A percentile compares a stretch with the other conserved stretches of the same genome.
These are phyloP conservation scores for Agrypnus murinus DNA, from an alignment of 2,888 invertebrate species.

Conservation along the genomic window DNA sequence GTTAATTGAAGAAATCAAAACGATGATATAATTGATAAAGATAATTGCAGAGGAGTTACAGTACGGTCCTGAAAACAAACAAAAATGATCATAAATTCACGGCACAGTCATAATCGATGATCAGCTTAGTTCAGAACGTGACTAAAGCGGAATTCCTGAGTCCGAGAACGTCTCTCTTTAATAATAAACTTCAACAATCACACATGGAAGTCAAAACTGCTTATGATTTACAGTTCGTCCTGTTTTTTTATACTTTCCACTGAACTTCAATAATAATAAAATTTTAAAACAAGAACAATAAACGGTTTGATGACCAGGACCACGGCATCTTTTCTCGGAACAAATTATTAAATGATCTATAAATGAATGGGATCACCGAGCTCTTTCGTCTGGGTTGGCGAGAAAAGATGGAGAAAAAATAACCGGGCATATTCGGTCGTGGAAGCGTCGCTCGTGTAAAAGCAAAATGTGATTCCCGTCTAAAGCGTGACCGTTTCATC, in stretches of 20 bases:
- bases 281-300: no score
- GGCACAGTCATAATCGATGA: conserved; percentile 60
- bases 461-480: conserved; percentile 49
- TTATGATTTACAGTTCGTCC: conserved; percentile 36
- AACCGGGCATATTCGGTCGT: conserved; percentile 2
- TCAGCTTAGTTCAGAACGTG: conserved; percentile 59
- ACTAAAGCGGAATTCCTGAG: conserved; percentile 55
- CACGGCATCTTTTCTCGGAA: no score
- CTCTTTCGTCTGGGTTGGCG: no score
- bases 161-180: conserved; percentile 45
- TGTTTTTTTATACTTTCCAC: not conserved
- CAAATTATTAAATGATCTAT: no score
- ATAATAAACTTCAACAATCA: conserved; percentile 45
- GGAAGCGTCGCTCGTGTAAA: conserved; percentile 44
- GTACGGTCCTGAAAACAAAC: conserved; percentile 47
- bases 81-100: conserved; percentile 58
- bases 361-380: no score
- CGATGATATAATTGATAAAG: no score
- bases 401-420: not conserved
- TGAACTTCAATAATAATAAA: no score
- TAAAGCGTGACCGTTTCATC: conserved; percentile 36
- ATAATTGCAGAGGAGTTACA: not conserved
- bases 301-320: no score
- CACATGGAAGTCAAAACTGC: conserved; percentile 36
- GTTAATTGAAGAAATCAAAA: no score